These are phyloP conservation scores for Ageneiosus marmoratus DNA, from an alignment of 2,113 vertebrate species.

Conservation along the genomic window DNA sequence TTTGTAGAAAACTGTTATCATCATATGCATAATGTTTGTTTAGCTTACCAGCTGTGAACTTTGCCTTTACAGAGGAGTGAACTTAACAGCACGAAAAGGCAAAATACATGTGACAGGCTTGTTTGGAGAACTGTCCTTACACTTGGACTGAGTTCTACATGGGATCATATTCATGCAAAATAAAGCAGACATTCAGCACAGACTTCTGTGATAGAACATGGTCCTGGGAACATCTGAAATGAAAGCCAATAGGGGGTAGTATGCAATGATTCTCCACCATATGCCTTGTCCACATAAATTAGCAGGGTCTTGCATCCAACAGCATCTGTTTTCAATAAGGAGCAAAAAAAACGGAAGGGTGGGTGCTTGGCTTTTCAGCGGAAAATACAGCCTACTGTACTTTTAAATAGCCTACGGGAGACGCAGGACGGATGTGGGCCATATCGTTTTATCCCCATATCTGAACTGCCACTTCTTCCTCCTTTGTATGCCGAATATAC, in stretches of 20 bases:
- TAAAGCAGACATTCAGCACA: slow-evolving; percentile 56
- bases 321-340: slow-evolving; percentile 84
- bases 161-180: slow-evolving; percentile 28
- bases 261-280: slow-evolving; percentile 75
- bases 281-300: slow-evolving; percentile 79
- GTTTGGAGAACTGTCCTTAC: slow-evolving; percentile 40
- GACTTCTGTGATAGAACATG: slow-evolving; percentile 40
- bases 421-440: slow-evolving; percentile 75
- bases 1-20: slow-evolving; percentile 39
- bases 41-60: slow-evolving; percentile 45
- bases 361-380: slow-evolving; percentile 77
- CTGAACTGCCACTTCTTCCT: slow-evolving; percentile 72
- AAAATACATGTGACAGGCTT: slow-evolving; percentile 33
- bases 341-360: slow-evolving; percentile 75
- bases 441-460: slow-evolving; percentile 73
- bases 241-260: slow-evolving; percentile 78
- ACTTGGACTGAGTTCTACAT: slow-evolving; percentile 14
- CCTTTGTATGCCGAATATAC: slow-evolving; percentile 77
- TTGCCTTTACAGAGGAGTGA: slow-evolving; percentile 22
- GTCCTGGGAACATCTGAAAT: slow-evolving; percentile 69
- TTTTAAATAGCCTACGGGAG: slow-evolving; percentile 81
- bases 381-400: slow-evolving; percentile 82
- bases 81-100: neutral
- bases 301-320: slow-evolving; percentile 76
- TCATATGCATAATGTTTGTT: slow-evolving; percentile 43